Evolutionary conservation across 2,888 invertebrate genomes (phyloP).

Genomic region (Heterodera filipjevi): DNA sequence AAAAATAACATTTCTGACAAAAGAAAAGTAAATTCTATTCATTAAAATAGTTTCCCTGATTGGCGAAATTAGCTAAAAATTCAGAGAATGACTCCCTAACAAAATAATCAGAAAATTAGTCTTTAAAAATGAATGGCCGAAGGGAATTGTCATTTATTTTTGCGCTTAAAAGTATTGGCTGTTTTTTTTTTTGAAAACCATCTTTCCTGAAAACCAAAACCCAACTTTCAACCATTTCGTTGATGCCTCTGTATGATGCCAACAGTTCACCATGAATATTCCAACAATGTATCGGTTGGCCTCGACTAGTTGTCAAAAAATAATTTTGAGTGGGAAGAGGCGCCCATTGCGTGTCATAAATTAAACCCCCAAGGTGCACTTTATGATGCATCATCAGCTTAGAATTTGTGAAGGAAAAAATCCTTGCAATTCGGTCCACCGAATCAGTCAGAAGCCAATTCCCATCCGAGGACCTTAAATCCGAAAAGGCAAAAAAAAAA

Average conservation of each 20-base stretch:
- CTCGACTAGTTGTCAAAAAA: constrained; percentile 41
- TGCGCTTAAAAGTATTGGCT: too few species aligned
- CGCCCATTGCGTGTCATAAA: constrained; percentile 42
- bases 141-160: too few species aligned
- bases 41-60: too few species aligned
- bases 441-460: constrained; percentile 40
- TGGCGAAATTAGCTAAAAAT: too few species aligned
- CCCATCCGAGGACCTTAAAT: constrained; percentile 40
- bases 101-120: too few species aligned
- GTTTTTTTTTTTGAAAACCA: too few species aligned
- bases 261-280: constrained; percentile 10
- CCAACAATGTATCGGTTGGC: constrained; percentile 41
- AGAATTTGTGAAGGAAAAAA: constrained; percentile 33
- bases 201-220: not conserved
- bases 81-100: too few species aligned
- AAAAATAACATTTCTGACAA: too few species aligned
- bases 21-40: too few species aligned
- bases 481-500: too few species aligned
- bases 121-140: too few species aligned
- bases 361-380: constrained; percentile 29
- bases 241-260: not conserved
- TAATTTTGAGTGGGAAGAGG: constrained; percentile 26
- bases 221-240: not conserved
- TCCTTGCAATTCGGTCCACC: constrained; percentile 33
- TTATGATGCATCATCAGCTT: constrained; percentile 9